phyloP scores from a whole-genome alignment of 2,797 vertebrate genomes.

The Brachyalestes nurse region DNA sequence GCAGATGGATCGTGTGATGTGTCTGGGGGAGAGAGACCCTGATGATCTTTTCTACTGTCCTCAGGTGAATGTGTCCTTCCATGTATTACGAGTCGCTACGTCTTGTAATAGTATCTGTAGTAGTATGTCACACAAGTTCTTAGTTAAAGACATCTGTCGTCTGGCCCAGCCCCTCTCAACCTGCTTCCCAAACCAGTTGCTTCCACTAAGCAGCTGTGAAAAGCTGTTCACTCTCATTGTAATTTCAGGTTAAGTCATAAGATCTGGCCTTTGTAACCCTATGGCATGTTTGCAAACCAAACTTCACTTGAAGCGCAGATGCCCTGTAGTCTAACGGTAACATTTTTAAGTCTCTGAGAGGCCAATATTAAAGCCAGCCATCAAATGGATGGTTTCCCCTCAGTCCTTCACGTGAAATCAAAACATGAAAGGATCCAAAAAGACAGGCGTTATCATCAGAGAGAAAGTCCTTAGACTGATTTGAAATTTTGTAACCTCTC shows the following conservation, averaged over 20 bases:
- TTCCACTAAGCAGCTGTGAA: slow-evolving; percentile 36
- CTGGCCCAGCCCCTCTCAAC: slow-evolving; percentile 35
- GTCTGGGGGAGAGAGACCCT: no score
- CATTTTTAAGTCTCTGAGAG: slow-evolving; percentile 78
- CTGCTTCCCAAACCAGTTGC: slow-evolving; percentile 38
- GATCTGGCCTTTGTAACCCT: slow-evolving; percentile 33
- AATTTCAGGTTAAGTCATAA: slow-evolving; percentile 43
- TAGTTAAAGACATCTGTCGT: slow-evolving; percentile 38
- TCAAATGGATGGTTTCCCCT: slow-evolving; percentile 67
- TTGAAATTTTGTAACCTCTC: slow-evolving; percentile 40
- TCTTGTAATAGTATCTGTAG: slow-evolving; percentile 22
- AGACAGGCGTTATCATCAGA: slow-evolving; percentile 79
- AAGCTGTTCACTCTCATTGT: slow-evolving; percentile 45
- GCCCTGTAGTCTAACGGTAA: slow-evolving; percentile 71
- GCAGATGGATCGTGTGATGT: no score
- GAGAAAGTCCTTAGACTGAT: slow-evolving; percentile 54
- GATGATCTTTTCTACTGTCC: no score
- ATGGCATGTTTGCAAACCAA: slow-evolving; percentile 68
- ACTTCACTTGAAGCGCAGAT: slow-evolving; percentile 72
- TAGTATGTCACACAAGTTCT: slow-evolving; percentile 22
- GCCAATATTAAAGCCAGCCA: slow-evolving; percentile 76
- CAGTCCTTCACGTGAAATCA: slow-evolving; percentile 65
- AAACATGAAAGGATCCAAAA: slow-evolving; percentile 69
- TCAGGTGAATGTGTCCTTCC: slow-evolving; percentile 12
- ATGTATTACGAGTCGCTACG: slow-evolving; percentile 13